Evolutionary conservation across 2,113 vertebrate species (phyloP).

Genomic region (Patagioenas fasciata): DNA sequence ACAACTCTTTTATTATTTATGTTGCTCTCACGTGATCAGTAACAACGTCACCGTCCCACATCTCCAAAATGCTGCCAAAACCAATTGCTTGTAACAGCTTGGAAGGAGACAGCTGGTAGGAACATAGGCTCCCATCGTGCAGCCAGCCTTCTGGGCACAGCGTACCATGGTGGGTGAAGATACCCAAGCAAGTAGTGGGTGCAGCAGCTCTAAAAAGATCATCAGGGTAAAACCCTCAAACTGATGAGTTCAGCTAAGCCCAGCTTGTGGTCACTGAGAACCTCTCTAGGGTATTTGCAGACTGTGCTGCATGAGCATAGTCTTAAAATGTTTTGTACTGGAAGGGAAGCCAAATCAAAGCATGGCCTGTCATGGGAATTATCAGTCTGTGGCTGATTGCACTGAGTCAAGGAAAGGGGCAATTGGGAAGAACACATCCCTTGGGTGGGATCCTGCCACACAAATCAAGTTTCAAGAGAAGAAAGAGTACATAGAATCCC

Average conservation of each 20-base stretch:
- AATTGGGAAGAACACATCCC: fast-evolving
- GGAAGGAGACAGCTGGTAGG: background rate
- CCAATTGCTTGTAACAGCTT: background rate
- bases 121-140: background rate
- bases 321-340: background rate
- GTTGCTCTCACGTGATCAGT: background rate
- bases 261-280: background rate
- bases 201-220: background rate
- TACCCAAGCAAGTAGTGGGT: background rate
- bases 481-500: background rate
- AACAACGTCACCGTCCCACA: background rate
- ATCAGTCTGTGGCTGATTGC: background rate
- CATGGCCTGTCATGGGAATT: background rate
- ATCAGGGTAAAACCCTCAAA: fast-evolving
- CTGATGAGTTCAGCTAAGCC: background rate
- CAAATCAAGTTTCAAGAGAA: background rate
- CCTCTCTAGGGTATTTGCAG: fast-evolving
- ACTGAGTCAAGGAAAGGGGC: background rate
- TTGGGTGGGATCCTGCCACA: background rate
- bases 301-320: fast-evolving
- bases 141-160: background rate
- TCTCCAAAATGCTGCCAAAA: background rate
- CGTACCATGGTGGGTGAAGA: fast-evolving
- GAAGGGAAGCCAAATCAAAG: background rate
- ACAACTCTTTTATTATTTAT: background rate